Evolutionary conservation across 2,888 invertebrate genomes (phyloP), one percentile per base, ranked within the genome.

Genomic region (Drosophila mulleri): DNA sequence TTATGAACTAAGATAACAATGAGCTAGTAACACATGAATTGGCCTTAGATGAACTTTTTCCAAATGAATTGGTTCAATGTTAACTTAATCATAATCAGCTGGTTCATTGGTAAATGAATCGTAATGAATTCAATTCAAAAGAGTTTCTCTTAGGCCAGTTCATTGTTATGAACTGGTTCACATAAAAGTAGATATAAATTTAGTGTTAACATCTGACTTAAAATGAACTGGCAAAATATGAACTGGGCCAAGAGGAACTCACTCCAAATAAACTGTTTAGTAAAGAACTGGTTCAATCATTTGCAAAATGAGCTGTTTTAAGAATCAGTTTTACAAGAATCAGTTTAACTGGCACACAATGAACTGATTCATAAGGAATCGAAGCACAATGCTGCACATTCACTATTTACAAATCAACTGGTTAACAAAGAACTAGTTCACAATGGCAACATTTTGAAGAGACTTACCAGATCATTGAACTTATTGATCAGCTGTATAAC

Each of bases 401-500:
- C 26, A 16, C 16, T 47, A 0, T 23, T 9, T n/a, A 1, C 9
- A 9, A 12, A 18, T 32, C 6, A 48, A 48, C 29, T 32, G n/a
- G 11, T 7, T 12, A 6, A n/a, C 11, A 48, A 29, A 1, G n/a
- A 48, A 32, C 50, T 50, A 32, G 32, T 32, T 18, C 50, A 50
- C 32, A 18, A 12, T 12, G 37, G 16, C 14, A 39, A 16, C 6
- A 39, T 16, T 32, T 0, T 4, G 2, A 12, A 32, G 3, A 7
- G 8, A 82, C 91, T 90, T 54, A 93, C 93, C 92, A 97, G 94
- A 85, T 96, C 96, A 93, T 98, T 97, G 93, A 98, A 97, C 94
- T 98, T 98, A 94, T 98, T 98, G 79, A 98, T 95, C 82, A 98
- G 94, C 94, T 97, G 96, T 91, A 98, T 98, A 59, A 98, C 98